phyloP scores from a whole-genome alignment of 2,888 invertebrate genomes.

The Drosophila nr. fundita region DNA sequence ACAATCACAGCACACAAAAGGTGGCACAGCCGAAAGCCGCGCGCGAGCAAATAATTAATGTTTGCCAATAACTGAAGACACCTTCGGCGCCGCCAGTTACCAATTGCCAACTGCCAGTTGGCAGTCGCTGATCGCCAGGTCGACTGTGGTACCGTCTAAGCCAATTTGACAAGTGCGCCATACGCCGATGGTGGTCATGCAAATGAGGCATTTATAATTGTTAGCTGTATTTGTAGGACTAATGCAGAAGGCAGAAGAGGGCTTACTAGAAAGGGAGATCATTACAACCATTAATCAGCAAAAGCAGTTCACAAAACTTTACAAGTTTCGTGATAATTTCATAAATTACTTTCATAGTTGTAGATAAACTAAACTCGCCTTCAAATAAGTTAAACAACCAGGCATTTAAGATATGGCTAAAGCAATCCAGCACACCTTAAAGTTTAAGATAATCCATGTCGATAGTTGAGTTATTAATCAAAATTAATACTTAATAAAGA shows the following conservation, averaged over 20 bases:
- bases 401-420: not conserved
- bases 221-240: conserved; percentile 3
- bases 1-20: conserved; percentile 43
- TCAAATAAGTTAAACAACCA: not conserved
- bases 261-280: not conserved
- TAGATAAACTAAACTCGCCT: not conserved
- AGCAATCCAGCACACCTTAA: too few relatives aligned
- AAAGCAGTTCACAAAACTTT: not conserved
- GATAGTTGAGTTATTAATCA: not conserved
- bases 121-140: conserved; percentile 42
- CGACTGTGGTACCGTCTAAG: conserved; percentile 30
- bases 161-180: conserved; percentile 59
- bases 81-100: conserved; percentile 56
- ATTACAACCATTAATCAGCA: conserved; percentile 1
- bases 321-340: not conserved
- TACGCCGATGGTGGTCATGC: conserved; percentile 57
- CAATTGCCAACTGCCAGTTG: conserved; percentile 16
- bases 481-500: not conserved
- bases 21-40: conserved; percentile 52
- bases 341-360: not conserved
- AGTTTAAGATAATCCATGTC: not conserved
- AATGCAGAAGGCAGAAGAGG: not conserved
- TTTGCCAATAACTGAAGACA: conserved; percentile 82
- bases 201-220: conserved; percentile 68
- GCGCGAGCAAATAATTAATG: conserved; percentile 80